These are phyloP conservation scores for Lepidocolaptes lacrymiger DNA, from an alignment of 2,797 vertebrate genomes.

Conservation along the genomic window DNA sequence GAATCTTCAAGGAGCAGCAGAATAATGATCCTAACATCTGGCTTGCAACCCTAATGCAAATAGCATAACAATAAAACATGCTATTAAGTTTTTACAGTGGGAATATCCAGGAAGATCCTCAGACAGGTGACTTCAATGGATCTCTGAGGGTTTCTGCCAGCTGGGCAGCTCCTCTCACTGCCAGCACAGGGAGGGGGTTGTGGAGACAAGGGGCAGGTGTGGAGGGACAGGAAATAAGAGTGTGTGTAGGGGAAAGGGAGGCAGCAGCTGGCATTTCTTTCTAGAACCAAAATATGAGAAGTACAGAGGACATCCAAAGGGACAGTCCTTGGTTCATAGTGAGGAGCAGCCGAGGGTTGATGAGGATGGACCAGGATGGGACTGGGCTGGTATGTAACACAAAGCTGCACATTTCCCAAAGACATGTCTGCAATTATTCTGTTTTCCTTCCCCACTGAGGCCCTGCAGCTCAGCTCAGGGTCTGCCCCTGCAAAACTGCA, in stretches of 20 bases:
- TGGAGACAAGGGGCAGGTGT: neutral
- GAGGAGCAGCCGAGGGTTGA: neutral
- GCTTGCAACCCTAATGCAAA: neutral
- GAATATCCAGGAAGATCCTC: neutral
- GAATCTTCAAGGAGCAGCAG: neutral
- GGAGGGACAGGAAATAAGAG: neutral
- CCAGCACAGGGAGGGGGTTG: neutral
- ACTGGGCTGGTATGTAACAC: accelerated
- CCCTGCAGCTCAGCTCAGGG: neutral
- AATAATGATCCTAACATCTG: slow-evolving; percentile 38
- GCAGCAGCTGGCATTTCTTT: neutral
- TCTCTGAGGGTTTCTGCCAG: neutral
- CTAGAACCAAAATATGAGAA: no score
- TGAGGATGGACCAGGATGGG: accelerated
- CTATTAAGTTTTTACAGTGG: neutral
- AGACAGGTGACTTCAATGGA: neutral
- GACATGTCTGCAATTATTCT: neutral
- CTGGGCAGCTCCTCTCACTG: neutral
- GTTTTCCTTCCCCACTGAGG: neutral
- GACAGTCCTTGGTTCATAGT: neutral
- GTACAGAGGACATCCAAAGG: neutral
- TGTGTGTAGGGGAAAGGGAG: neutral
- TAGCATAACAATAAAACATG: neutral
- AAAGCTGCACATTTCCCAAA: neutral
- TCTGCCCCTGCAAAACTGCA: neutral